Base-by-base conservation (phyloP, 2,797 vertebrate species). In the Rhadinocentrus ornatus region DNA sequence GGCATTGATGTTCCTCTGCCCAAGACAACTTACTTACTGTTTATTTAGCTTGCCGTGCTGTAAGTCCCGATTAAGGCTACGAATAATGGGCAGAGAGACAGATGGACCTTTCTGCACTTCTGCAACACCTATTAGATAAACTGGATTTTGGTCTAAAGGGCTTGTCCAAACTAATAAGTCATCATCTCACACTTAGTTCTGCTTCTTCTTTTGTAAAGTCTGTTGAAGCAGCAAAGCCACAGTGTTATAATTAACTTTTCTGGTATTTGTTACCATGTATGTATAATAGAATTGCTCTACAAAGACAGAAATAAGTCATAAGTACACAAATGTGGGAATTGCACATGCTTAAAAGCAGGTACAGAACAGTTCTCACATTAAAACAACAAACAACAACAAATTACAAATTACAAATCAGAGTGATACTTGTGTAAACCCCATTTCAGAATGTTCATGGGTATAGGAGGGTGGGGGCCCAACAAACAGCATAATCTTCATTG, bases 11-110 rank as follows among this genome's bases (percentile, higher is more conserved):
- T 95, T 95, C 93, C 84, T 90, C 90, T 85, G 91, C 91, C 92
- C 89, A 89, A 95, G 93, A 95, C 94, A 95, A 94, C 94, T 95
- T 95, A 95, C 94, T 96, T 95, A 96, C 94, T 95, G 94, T 95
- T 95, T 95, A 95, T 96, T 95, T 94, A 94, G 93, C 93, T 91
- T 89, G 91, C 89, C 89, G 88, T 84, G 90, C 91, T 94, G 93
- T 94, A 95, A 93, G 93, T 92, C 93, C 93, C 89, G 93, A 94
- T 95, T 95, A 95, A 89, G 90, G 87, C 89, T 84, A 77, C 11
- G 86, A 89, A 90, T 93, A 94, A 93, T 92, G 89, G 90, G 92
- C 91, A 71, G 83, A 62, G 92, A 94, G 93, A 94, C 92, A 87
- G 91, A 95, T 93, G 89, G 88, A 81, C 86, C 85, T 88, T 92